Evolutionary conservation across 2,113 vertebrate species (phyloP).

Genomic region (Nycticebus coucang): DNA sequence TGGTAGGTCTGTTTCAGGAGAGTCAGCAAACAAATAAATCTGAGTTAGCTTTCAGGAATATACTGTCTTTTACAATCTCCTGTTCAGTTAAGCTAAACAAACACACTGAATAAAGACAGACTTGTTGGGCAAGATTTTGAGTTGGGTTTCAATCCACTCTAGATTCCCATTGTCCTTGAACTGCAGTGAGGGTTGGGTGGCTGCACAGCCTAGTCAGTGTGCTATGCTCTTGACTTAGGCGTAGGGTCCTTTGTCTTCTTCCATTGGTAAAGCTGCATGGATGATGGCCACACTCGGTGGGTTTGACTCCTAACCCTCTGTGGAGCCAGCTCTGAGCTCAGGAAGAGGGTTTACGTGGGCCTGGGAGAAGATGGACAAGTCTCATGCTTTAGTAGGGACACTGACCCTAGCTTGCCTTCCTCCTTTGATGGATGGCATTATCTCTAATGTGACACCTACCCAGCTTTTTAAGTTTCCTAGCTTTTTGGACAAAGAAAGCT

Average conservation of each 20-base stretch:
- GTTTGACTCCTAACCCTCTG: neutral
- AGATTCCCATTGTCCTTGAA: slow-evolving; percentile 8
- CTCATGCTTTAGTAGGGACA: neutral
- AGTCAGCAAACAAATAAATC: slow-evolving; percentile 30
- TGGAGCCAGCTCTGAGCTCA: neutral
- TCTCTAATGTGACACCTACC: neutral
- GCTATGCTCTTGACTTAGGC: fast-evolving
- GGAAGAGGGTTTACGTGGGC: neutral
- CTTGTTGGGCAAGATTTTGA: slow-evolving; percentile 66
- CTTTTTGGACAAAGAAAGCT: slow-evolving; percentile 2
- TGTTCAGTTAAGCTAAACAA: slow-evolving; percentile 62
- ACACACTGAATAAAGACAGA: slow-evolving; percentile 15
- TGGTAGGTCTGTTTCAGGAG: slow-evolving; percentile 7
- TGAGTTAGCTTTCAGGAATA: slow-evolving; percentile 33
- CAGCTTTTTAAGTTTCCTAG: neutral
- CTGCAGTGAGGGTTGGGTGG: neutral
- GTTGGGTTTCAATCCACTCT: slow-evolving; percentile 20
- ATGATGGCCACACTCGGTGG: neutral
- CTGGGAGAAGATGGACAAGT: neutral
- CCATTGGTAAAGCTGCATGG: neutral
- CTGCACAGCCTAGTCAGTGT: neutral
- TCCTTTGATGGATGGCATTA: neutral
- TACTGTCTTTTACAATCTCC: slow-evolving; percentile 36
- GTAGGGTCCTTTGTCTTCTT: neutral
- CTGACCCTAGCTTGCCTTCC: neutral